Evolutionary conservation across 1,140 invertebrate species (phyloP).

Genomic region (Palaemon carinicauda): DNA sequence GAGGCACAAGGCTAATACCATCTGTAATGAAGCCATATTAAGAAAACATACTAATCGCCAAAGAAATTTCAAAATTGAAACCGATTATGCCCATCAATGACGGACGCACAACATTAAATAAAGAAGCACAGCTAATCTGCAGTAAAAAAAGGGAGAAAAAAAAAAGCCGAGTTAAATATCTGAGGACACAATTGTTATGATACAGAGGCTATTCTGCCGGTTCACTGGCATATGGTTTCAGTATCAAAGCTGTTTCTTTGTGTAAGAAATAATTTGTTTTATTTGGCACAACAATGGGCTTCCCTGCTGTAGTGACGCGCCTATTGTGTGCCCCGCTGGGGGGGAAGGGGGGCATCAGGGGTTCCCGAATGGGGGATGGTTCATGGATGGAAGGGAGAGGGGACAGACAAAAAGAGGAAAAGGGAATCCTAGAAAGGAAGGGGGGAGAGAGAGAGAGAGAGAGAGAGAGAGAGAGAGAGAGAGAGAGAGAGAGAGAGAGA

Average conservation of each 20-base stretch:
- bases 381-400: neutral
- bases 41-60: too few relatives aligned
- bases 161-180: neutral
- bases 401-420: neutral
- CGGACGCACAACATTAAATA: too few relatives aligned
- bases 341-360: neutral
- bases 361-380: neutral
- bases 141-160: neutral
- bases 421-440: too few relatives aligned
- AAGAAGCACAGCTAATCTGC: too few relatives aligned
- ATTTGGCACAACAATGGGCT: constrained; percentile 28
- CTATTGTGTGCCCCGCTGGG: neutral
- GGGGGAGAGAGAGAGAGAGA: neutral
- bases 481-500: neutral
- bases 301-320: neutral
- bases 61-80: too few relatives aligned
- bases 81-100: too few relatives aligned
- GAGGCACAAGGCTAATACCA: too few relatives aligned
- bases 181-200: neutral
- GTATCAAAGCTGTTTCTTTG: constrained; percentile 41
- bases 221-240: constrained; percentile 28
- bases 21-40: too few relatives aligned
- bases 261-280: constrained; percentile 39
- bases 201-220: neutral
- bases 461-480: neutral